Evolutionary conservation across 92 coral and sea anemone species (phyloP).

Genomic region (Desmophyllum pertusum): DNA sequence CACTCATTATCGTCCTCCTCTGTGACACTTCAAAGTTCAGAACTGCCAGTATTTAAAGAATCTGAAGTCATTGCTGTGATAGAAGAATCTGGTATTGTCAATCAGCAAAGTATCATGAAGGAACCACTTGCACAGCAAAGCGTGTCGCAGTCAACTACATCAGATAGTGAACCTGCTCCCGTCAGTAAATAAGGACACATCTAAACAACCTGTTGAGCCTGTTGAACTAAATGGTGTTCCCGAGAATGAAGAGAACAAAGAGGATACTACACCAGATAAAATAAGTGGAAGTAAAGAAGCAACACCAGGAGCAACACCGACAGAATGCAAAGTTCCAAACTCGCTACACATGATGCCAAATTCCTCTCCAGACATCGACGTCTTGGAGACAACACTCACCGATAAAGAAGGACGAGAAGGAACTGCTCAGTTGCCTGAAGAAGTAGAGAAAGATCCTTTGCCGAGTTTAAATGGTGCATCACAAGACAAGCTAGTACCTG

Average conservation of each 20-base stretch:
- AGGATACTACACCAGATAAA: background rate
- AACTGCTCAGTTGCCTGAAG: constrained; percentile 76
- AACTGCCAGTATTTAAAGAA: constrained; percentile 5
- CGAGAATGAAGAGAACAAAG: background rate
- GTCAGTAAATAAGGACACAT: background rate
- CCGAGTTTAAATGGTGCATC: background rate
- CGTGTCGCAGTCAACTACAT: background rate
- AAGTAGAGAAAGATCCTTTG: constrained; percentile 18
- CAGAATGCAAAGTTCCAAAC: constrained; percentile 69
- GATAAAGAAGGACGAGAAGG: constrained; percentile 90
- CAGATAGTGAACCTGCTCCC: background rate
- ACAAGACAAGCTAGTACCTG: constrained; percentile 14
- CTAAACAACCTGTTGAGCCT: constrained; percentile 7
- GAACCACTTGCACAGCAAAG: constrained; percentile 1
- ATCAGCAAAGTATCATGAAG: background rate
- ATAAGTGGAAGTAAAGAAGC: constrained; percentile 23
- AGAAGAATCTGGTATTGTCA: background rate
- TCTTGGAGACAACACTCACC: constrained; percentile 84
- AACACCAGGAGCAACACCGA: constrained; percentile 23
- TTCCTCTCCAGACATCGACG: constrained; percentile 79
- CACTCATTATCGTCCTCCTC: constrained; percentile 15
- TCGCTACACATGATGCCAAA: constrained; percentile 52
- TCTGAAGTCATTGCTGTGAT: background rate
- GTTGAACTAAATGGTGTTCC: background rate
- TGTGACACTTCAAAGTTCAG: constrained; percentile 26